These are phyloP conservation scores for Rallus crepitans DNA, from an alignment of 2,797 vertebrate genomes.

Conservation along the genomic window DNA sequence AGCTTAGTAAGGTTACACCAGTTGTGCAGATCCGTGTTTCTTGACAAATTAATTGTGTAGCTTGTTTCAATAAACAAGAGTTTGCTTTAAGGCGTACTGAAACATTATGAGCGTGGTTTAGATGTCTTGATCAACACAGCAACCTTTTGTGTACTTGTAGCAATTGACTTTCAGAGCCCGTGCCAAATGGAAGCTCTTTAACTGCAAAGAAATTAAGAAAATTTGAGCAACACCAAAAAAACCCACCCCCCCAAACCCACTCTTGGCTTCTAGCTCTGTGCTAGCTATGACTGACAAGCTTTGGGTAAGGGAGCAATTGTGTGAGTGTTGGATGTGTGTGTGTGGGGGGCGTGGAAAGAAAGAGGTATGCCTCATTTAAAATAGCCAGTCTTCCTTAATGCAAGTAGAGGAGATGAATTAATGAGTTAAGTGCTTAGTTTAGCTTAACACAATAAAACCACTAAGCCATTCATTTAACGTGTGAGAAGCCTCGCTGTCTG, in stretches of 20 bases:
- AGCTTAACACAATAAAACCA: conserved; percentile 56
- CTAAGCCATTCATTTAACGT: conserved; percentile 48
- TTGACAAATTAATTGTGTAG: neutral
- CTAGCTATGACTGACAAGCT: conserved; percentile 12
- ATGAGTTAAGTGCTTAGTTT: conserved; percentile 56
- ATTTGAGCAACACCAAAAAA: neutral
- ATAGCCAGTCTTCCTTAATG: conserved; percentile 12
- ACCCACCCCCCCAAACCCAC: neutral
- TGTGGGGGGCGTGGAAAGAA: accelerated
- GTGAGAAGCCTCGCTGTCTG: conserved; percentile 45
- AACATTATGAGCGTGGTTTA: neutral
- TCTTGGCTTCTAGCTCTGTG: neutral
- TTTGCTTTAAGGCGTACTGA: neutral
- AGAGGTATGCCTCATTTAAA: conserved; percentile 29
- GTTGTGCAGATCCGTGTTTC: neutral
- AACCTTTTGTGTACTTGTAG: neutral
- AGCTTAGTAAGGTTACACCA: neutral
- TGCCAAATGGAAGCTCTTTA: neutral
- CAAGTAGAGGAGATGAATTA: conserved; percentile 48
- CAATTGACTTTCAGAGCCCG: neutral
- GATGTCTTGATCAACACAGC: neutral
- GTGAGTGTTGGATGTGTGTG: neutral
- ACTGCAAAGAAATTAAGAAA: neutral
- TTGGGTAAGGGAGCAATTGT: neutral
- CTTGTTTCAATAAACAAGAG: conserved; percentile 21